Evolutionary conservation across 2,888 invertebrate species (phyloP).

Genomic region (Rhorus exstirpatorius): DNA sequence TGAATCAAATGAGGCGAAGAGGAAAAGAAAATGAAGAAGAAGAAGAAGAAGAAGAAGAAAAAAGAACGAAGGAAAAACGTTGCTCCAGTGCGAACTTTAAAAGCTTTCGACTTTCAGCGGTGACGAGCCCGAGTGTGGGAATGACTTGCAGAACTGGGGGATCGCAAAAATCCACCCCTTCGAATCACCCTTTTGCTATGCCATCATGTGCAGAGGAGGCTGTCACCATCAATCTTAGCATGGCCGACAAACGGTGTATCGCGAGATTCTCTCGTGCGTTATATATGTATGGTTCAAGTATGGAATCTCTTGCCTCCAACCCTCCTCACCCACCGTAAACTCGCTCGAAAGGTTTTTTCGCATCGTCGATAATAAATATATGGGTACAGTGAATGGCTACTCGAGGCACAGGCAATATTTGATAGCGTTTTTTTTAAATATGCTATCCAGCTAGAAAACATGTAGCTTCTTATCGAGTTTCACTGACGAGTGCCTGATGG

Average conservation of each 20-base stretch:
- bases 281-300: conserved; percentile 49
- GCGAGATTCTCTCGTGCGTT: conserved; percentile 58
- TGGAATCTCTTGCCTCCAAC: conserved; percentile 29
- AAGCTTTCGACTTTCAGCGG: conserved; percentile 64
- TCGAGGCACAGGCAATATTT: conserved; percentile 14
- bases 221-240: conserved; percentile 74
- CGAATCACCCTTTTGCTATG: conserved; percentile 45
- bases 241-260: conserved; percentile 67
- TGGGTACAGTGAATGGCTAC: conserved; percentile 26
- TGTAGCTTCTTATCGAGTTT: too few relatives aligned
- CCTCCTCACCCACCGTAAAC: not conserved
- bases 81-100: conserved; percentile 65
- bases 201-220: conserved; percentile 55
- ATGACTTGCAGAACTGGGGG: conserved; percentile 65
- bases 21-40: conserved; percentile 35
- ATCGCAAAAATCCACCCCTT: conserved; percentile 62
- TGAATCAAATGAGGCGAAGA: conserved; percentile 44
- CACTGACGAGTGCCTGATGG: too few relatives aligned
- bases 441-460: too few relatives aligned
- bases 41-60: conserved; percentile 24
- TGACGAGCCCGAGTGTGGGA: conserved; percentile 42
- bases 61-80: conserved; percentile 37
- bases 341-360: conserved; percentile 23
- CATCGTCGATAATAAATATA: conserved; percentile 11
- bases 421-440: too few relatives aligned